Evolutionary conservation across 2,888 invertebrate genomes (phyloP).

Genomic region (Tenthredo mesomela): DNA sequence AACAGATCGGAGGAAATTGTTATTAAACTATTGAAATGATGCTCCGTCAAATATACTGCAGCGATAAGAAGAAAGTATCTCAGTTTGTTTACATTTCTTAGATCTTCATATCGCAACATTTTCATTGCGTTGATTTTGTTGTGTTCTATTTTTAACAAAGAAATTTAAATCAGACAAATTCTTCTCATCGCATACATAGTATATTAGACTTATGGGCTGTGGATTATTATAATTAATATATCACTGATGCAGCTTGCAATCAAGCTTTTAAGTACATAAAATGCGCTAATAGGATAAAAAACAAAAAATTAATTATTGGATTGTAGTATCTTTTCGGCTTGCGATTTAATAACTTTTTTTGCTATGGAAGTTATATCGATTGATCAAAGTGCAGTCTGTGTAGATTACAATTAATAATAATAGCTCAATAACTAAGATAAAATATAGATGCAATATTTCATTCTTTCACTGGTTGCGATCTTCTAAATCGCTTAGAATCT

Average conservation of each 20-base stretch:
- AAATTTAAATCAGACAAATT: neutral
- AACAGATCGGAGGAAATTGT: too few relatives aligned
- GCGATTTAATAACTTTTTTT: constrained; percentile 1
- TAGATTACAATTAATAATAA: constrained; percentile 12
- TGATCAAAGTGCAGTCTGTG: neutral
- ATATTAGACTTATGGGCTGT: constrained; percentile 10
- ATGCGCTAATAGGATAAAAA: constrained; percentile 58
- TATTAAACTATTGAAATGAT: constrained; percentile 65
- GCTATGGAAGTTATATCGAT: constrained; percentile 41
- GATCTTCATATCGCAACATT: neutral
- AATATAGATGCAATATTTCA: constrained; percentile 44
- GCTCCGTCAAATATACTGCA: constrained; percentile 58
- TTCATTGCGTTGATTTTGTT: neutral
- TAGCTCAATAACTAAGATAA: constrained; percentile 28
- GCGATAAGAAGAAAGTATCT: neutral
- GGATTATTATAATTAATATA: constrained; percentile 63
- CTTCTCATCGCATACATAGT: constrained; percentile 29
- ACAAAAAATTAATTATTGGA: constrained; percentile 53
- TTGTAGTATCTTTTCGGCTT: constrained; percentile 14
- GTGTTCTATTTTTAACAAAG: neutral
- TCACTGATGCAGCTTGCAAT: constrained; percentile 65
- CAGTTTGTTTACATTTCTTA: neutral
- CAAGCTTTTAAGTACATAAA: constrained; percentile 68
- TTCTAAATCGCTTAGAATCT: neutral
- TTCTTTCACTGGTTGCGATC: neutral